These are phyloP conservation scores for Syrista parreyssii DNA, from an alignment of 2,888 invertebrate genomes.

Conservation along the genomic window DNA sequence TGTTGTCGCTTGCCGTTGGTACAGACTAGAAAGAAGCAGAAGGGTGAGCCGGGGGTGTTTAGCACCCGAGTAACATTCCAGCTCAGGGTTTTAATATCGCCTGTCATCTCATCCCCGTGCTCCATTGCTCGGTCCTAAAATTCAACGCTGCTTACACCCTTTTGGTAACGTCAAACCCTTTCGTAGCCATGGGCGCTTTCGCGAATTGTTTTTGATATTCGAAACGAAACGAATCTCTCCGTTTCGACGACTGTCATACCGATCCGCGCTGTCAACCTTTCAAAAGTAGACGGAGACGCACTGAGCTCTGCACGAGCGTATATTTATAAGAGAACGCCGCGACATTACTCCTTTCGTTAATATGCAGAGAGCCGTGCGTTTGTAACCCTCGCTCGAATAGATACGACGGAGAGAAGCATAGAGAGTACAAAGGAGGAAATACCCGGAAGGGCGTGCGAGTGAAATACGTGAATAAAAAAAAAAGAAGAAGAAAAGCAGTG, in stretches of 20 bases:
- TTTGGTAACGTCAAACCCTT: conserved; percentile 38
- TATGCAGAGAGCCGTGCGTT: not conserved
- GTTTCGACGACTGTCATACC: conserved; percentile 31
- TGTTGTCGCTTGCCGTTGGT: not conserved
- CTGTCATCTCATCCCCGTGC: conserved; percentile 15
- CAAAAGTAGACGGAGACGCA: not conserved
- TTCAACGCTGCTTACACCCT: conserved; percentile 16
- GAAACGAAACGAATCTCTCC: conserved; percentile 48
- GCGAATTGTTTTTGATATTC: conserved; percentile 56
- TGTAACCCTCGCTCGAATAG: not conserved
- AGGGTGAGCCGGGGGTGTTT: not conserved
- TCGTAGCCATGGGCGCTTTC: conserved; percentile 32
- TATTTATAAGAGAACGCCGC: not conserved
- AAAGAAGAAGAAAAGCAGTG: not conserved
- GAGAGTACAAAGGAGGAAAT: not conserved
- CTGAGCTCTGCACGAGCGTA: not conserved
- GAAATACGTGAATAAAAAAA: not conserved
- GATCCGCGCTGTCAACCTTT: not conserved
- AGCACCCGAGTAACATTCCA: conserved; percentile 43
- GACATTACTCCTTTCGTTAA: not conserved
- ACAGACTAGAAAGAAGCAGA: not conserved
- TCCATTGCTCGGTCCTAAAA: not conserved
- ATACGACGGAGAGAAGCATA: not conserved
- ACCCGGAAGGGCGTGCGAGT: not conserved
- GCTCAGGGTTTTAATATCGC: conserved; percentile 50